Base-by-base conservation (phyloP, 2,797 vertebrate genomes). In the Spinus olivaceus region DNA sequence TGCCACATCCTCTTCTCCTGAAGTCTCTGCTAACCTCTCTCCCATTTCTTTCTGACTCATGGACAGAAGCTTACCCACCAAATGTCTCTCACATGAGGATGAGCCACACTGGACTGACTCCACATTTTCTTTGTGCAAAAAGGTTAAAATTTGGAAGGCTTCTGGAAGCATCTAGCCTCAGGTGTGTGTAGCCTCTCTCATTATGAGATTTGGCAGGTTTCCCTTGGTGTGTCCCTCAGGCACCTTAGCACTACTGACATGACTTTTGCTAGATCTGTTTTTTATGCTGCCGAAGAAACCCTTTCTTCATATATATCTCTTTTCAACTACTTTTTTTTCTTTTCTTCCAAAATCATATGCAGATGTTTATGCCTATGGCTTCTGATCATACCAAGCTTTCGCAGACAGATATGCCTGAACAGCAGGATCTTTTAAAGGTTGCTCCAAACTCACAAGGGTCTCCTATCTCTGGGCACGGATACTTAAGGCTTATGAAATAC, bases 371-470 rank as follows among this genome's bases (percentile, higher is more conserved):
- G 6, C 8, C 8, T 69, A 24, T 37, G 30, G 24, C 30, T 85
- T 72, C 47, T 64, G 25, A 37, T 5, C 53, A 39, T 8, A 63
- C 3, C 8, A 86, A 77, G 12, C 4, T 76, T 71, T 88, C 65
- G 32, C 14, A 76, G 46, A 25, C 9, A 46, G 30, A 30, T 32
- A 23, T 33, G 2, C 11, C 30, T 41, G 14, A 16, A 60, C 25
- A 56, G 10, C 2, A 17, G 14, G 2, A 14, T 63, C 21, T 49
- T 54, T 33, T 42, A 17, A 74, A 78, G 8, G 4, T 66, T 88
- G 39, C 19, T 78, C 4, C 7, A 33, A 46, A 71, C 37, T 19
- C 4, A 3, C 7, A 57, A 6, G 1, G 1, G 2, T 78, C 3
- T 79, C 9, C 21, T 18, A 13, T 67, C 15, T 41, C 5, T 64